Conservation (phyloP, 1,140 invertebrate species). For the Berghia stephanieae region DNA sequence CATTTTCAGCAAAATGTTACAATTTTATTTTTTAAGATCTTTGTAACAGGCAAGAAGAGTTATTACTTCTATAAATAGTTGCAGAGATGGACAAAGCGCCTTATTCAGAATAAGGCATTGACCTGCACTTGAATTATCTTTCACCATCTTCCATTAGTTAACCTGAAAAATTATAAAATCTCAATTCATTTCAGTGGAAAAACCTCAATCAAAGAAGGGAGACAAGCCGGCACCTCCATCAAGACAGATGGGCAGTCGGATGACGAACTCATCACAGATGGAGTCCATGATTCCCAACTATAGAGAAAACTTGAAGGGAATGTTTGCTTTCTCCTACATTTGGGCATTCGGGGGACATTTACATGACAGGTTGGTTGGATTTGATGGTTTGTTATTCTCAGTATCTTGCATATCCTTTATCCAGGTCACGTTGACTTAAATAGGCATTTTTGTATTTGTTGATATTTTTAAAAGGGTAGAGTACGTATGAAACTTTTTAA, state of each 20-base stretch:
- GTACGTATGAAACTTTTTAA: no score
- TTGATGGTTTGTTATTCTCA: background rate
- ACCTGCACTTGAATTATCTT: no score
- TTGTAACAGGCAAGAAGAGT: background rate
- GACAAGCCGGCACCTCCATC: slow-evolving; percentile 21
- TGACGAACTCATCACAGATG: slow-evolving; percentile 57
- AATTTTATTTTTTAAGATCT: slow-evolving; percentile 5
- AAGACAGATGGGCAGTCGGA: slow-evolving; percentile 42
- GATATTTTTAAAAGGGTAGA: no score
- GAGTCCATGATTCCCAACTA: slow-evolving; percentile 60
- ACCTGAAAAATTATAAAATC: no score
- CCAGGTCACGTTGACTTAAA: no score
- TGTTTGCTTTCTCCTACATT: slow-evolving; percentile 64
- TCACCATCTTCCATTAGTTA: no score
- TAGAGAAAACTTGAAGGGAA: slow-evolving; percentile 53
- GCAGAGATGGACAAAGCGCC: background rate
- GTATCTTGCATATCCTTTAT: background rate
- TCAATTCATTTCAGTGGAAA: no score
- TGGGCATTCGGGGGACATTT: slow-evolving; percentile 65
- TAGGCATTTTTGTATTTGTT: no score
- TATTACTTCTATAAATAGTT: background rate
- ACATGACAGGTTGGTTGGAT: slow-evolving; percentile 62
- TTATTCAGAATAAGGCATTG: no score
- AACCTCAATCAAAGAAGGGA: slow-evolving; percentile 18
- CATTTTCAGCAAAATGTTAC: background rate